A percentile compares a stretch with the other conserved stretches of the same genome.
These are phyloP conservation scores for Acipenser ruthenus DNA, from an alignment of 2,797 vertebrate species.

Conservation along the genomic window DNA sequence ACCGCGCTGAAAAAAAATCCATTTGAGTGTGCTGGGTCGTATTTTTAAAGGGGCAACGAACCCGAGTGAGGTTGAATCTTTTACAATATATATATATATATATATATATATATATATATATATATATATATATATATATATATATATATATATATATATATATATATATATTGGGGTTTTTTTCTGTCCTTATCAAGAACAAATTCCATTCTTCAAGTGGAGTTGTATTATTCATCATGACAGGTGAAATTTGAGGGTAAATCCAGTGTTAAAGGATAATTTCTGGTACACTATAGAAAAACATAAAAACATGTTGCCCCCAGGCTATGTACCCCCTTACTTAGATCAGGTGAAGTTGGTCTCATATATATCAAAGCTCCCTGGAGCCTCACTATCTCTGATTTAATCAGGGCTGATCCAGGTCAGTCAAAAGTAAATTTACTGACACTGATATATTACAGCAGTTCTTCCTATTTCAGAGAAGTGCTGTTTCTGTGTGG, in stretches of 20 bases:
- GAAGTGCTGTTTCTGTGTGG: slow-evolving; percentile 44
- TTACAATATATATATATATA: no score
- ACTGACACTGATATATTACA: slow-evolving; percentile 71
- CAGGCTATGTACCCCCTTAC: no score
- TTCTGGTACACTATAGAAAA: no score
- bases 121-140: no score
- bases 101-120: no score
- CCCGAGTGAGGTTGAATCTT: no score
- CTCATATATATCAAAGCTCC: slow-evolving; percentile 50
- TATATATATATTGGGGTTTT: background rate
- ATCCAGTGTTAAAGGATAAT: background rate
- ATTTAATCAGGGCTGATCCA: slow-evolving; percentile 57
- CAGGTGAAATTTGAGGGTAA: background rate
- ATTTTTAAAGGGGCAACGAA: no score
- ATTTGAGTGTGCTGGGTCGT: no score
- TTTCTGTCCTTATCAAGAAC: background rate
- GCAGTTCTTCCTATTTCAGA: slow-evolving; percentile 31
- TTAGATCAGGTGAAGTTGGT: slow-evolving; percentile 13
- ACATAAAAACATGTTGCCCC: no score
- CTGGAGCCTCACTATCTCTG: slow-evolving; percentile 43
- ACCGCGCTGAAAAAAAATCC: no score
- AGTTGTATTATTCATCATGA: background rate
- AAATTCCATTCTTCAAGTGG: background rate
- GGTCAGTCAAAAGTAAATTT: slow-evolving; percentile 38
- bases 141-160: no score